A percentile compares a stretch with the other conserved stretches of the same genome.
Conservation (phyloP, 2,113 vertebrate species). For the Trematomus loennbergii region DNA sequence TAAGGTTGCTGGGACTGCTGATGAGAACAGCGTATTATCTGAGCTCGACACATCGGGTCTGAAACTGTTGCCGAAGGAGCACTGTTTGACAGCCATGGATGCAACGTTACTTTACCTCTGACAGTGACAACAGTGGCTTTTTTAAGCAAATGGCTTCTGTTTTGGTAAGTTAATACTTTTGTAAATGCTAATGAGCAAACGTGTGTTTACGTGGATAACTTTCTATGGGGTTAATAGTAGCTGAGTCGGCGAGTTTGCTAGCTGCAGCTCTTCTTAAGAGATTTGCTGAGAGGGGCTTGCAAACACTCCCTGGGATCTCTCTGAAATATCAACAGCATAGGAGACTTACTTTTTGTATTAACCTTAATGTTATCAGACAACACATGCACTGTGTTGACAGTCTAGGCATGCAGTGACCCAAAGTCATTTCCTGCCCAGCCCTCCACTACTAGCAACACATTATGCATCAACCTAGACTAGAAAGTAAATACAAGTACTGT, state of each 20-base stretch:
- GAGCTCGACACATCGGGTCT: slow-evolving; percentile 69
- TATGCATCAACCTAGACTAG: neutral
- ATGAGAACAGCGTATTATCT: slow-evolving; percentile 26
- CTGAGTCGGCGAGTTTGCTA: slow-evolving; percentile 43
- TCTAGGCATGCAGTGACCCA: neutral
- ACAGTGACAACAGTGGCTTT: neutral
- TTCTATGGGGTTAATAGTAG: neutral
- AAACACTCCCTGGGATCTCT: neutral
- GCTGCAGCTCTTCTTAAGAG: slow-evolving; percentile 56
- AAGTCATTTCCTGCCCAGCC: neutral
- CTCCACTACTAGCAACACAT: neutral
- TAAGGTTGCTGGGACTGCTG: rapidly evolving
- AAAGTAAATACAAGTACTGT: too few species aligned
- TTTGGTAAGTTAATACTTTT: slow-evolving; percentile 68
- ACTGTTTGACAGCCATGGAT: slow-evolving; percentile 68
- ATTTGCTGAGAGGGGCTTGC: slow-evolving; percentile 53
- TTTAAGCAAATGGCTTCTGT: slow-evolving; percentile 75
- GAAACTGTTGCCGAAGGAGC: slow-evolving; percentile 37
- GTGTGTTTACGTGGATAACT: neutral
- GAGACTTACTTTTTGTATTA: neutral
- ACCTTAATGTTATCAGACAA: neutral
- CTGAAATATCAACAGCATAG: neutral
- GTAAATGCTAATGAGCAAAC: rapidly evolving
- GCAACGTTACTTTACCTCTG: slow-evolving; percentile 26
- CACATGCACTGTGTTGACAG: neutral